phyloP scores from a whole-genome alignment of 1,140 invertebrate genomes.

The Atta texana region DNA sequence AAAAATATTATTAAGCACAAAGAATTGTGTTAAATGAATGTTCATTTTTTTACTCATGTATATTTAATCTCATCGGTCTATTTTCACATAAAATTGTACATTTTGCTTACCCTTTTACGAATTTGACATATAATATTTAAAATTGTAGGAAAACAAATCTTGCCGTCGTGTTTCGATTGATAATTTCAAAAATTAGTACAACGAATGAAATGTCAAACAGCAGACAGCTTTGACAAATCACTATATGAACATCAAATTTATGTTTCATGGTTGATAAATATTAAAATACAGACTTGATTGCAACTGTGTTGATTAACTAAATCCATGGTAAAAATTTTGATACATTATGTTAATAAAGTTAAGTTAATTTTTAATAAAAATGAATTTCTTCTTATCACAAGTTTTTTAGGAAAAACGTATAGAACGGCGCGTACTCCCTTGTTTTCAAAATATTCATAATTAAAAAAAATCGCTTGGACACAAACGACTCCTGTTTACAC shows the following conservation, averaged over 20 bases:
- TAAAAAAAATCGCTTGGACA: no score
- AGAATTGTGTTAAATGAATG: no score
- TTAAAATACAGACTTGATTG: neutral
- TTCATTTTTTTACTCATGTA: no score
- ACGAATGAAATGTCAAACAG: neutral
- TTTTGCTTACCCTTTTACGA: neutral
- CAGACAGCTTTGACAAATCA: neutral
- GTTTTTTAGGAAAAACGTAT: no score
- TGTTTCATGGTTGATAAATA: neutral
- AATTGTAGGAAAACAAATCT: neutral
- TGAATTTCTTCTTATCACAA: no score
- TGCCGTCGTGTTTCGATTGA: neutral
- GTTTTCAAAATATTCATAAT: no score
- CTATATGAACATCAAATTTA: neutral
- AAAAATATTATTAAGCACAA: no score
- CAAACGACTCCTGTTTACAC: no score
- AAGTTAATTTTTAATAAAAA: slow-evolving; percentile 6
- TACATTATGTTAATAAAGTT: neutral
- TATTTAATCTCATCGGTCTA: no score
- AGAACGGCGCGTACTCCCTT: no score
- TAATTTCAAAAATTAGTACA: neutral
- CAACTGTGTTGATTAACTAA: neutral
- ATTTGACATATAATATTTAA: neutral
- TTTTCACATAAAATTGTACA: neutral
- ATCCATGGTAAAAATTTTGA: neutral